Evolutionary conservation across 2,113 vertebrate species (phyloP).

Genomic region (Corvus hawaiiensis): DNA sequence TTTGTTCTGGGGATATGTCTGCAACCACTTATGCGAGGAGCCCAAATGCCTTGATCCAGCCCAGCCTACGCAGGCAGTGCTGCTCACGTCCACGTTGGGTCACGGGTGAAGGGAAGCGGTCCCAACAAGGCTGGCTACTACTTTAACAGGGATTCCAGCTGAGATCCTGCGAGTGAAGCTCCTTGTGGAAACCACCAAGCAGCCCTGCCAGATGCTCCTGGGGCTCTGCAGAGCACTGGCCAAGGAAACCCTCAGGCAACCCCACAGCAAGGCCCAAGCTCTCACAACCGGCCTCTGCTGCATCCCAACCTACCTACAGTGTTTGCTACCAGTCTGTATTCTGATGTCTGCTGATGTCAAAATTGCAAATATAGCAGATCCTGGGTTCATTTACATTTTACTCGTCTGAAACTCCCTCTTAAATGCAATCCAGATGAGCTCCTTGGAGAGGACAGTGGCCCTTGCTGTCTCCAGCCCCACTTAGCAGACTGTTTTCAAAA

Average conservation of each 20-base stretch:
- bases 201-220: neutral
- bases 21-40: neutral
- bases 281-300: neutral
- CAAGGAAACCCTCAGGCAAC: neutral
- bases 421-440: neutral
- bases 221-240: neutral
- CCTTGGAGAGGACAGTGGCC: rapidly evolving
- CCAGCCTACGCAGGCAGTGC: neutral
- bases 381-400: neutral
- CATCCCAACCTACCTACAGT: neutral
- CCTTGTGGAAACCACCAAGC: neutral
- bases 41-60: neutral
- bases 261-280: neutral
- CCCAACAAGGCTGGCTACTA: neutral
- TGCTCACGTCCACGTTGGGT: rapidly evolving
- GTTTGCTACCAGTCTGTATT: neutral
- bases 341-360: neutral
- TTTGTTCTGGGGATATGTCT: neutral
- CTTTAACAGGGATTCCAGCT: neutral
- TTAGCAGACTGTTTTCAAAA: neutral
- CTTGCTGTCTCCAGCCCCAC: neutral
- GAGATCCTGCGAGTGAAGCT: neutral
- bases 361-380: neutral
- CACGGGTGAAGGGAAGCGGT: rapidly evolving
- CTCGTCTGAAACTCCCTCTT: neutral